Percentiles rank a stretch among this genome's conserved stretches.
Evolutionary conservation across 1,140 invertebrate species (phyloP).

Genomic region (Eurosta solidaginis): DNA sequence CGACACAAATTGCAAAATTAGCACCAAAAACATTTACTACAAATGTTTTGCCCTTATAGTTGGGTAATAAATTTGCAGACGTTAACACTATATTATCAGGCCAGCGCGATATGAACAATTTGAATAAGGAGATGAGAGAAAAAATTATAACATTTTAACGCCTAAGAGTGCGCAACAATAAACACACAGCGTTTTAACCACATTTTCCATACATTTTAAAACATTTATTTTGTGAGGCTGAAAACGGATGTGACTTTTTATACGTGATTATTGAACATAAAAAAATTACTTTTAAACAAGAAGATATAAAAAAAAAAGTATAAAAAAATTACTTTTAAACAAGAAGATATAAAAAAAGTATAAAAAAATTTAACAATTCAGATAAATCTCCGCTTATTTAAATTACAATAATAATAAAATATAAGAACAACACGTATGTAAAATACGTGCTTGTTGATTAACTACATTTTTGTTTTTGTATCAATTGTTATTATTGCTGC

Average conservation of each 20-base stretch:
- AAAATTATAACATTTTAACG: not conserved
- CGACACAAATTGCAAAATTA: not conserved
- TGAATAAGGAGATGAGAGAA: not conserved
- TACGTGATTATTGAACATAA: not conserved
- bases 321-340: not conserved
- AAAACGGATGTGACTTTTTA: not conserved
- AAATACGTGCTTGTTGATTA: not conserved
- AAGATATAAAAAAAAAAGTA: not conserved
- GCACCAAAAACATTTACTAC: not conserved
- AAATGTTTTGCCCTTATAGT: not conserved
- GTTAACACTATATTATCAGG: constrained; percentile 3
- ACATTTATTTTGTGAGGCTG: not conserved
- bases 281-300: constrained; percentile 17
- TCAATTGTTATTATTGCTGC: not conserved
- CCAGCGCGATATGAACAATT: not conserved
- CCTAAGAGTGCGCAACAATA: constrained; percentile 21
- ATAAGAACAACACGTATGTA: not conserved
- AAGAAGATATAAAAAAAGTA: not conserved
- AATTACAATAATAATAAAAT: not conserved
- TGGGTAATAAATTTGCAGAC: not conserved
- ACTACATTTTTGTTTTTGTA: not conserved
- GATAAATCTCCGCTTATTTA: not conserved
- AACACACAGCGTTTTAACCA: not conserved
- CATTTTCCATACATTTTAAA: constrained; percentile 19
- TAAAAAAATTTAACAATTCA: not conserved